phyloP scores from a whole-genome alignment of 2,113 vertebrate genomes.

The Menura novaehollandiae region DNA sequence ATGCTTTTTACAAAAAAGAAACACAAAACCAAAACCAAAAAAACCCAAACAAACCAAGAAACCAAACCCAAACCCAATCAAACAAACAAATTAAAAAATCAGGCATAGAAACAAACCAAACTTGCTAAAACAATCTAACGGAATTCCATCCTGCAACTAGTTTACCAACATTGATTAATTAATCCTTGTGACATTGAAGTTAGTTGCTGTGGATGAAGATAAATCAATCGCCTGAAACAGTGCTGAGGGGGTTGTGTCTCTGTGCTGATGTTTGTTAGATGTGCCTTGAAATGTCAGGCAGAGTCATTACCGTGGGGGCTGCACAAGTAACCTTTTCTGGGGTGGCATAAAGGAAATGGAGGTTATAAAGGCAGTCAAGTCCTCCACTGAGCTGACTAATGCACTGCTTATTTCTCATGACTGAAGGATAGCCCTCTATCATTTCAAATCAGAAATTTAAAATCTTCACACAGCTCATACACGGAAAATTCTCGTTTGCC shows the following conservation, averaged over 20 bases:
- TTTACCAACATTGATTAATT: neutral
- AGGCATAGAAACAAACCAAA: neutral
- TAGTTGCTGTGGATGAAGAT: neutral
- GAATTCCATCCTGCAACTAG: neutral
- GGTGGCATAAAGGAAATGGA: neutral
- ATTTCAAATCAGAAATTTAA: neutral
- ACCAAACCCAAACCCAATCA: neutral
- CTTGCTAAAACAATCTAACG: neutral
- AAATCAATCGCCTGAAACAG: neutral
- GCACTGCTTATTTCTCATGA: neutral
- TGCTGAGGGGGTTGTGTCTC: neutral
- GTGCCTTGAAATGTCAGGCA: constrained; percentile 39
- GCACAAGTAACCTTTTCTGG: constrained; percentile 6
- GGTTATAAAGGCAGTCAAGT: constrained; percentile 8
- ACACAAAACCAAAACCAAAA: neutral
- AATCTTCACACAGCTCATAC: neutral
- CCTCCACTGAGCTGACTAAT: constrained; percentile 1
- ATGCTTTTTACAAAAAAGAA: neutral
- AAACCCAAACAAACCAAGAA: neutral
- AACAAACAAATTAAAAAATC: neutral
- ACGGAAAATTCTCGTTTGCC: neutral
- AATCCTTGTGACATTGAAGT: neutral
- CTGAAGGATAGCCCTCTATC: neutral
- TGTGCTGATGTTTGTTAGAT: neutral
- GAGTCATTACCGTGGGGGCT: neutral